Conservation (phyloP, 2,797 vertebrate genomes). For the Acropternis orthonyx region DNA sequence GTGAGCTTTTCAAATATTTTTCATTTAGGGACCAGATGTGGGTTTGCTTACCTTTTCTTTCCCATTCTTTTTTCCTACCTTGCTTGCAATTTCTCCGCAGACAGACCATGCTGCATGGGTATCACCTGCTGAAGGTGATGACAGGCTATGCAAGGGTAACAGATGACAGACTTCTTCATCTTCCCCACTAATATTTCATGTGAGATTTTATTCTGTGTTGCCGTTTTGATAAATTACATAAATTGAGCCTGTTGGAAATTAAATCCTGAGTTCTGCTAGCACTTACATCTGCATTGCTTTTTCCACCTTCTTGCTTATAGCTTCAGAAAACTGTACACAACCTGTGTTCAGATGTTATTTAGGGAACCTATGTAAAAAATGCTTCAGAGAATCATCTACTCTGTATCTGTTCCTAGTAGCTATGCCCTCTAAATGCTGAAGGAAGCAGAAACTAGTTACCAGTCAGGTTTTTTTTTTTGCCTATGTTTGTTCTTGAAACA, state of each 20-base stretch:
- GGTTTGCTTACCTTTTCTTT: neutral
- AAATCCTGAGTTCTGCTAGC: neutral
- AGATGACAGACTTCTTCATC: neutral
- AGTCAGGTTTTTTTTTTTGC: neutral
- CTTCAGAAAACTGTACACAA: neutral
- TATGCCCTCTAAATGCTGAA: neutral
- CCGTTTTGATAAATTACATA: neutral
- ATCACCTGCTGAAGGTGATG: neutral
- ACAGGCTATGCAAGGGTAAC: neutral
- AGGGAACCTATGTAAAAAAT: neutral
- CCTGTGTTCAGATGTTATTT: neutral
- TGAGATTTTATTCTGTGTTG: conserved; percentile 5
- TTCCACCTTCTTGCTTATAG: neutral
- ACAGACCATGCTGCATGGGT: neutral
- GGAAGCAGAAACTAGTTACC: neutral
- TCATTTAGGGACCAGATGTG: neutral
- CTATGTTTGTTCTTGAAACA: neutral
- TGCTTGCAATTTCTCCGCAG: neutral
- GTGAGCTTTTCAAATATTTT: neutral
- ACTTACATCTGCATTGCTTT: neutral
- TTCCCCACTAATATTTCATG: neutral
- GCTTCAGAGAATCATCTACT: neutral
- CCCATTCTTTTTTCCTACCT: neutral
- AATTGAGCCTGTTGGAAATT: neutral
- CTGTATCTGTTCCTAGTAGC: neutral